These are phyloP conservation scores for Cataglyphis altisquamis DNA, from an alignment of 2,888 invertebrate genomes.

Conservation along the genomic window DNA sequence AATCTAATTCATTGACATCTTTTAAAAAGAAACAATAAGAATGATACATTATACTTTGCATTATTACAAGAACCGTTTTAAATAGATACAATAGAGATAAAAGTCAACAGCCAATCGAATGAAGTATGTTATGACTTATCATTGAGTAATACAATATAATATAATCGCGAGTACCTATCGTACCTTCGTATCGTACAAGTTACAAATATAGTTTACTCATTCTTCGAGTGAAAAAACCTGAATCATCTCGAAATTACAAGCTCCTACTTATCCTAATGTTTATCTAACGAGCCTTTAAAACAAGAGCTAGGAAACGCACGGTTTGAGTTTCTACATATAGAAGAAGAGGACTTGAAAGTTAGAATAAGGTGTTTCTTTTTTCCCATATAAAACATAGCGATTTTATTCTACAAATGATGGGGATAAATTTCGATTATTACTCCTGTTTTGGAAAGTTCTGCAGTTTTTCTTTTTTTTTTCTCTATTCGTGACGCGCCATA, in stretches of 20 bases:
- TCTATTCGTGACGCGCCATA: constrained; percentile 71
- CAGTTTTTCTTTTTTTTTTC: constrained; percentile 54
- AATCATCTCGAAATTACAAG: constrained; percentile 68
- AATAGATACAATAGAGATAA: constrained; percentile 75
- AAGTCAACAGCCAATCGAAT: constrained; percentile 61
- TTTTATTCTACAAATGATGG: constrained; percentile 86
- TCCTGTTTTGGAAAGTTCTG: constrained; percentile 78
- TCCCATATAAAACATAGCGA: constrained; percentile 86
- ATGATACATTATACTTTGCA: constrained; percentile 77
- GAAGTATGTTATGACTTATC: constrained; percentile 62
- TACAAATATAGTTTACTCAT: constrained; percentile 77
- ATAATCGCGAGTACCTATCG: constrained; percentile 60
- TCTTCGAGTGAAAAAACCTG: constrained; percentile 74
- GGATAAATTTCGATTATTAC: constrained; percentile 82
- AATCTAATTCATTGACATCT: constrained; percentile 71
- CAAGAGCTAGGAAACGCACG: constrained; percentile 60
- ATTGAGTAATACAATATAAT: constrained; percentile 71
- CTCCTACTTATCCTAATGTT: constrained; percentile 71
- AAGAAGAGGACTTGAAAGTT: constrained; percentile 74
- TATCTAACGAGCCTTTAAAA: constrained; percentile 57
- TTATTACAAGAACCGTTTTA: constrained; percentile 77
- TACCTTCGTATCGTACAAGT: constrained; percentile 73
- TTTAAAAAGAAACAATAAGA: constrained; percentile 70
- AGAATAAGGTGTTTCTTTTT: constrained; percentile 72
- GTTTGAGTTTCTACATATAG: constrained; percentile 66